Conservation (phyloP, 1,140 invertebrate genomes). For the Lineus longissimus region DNA sequence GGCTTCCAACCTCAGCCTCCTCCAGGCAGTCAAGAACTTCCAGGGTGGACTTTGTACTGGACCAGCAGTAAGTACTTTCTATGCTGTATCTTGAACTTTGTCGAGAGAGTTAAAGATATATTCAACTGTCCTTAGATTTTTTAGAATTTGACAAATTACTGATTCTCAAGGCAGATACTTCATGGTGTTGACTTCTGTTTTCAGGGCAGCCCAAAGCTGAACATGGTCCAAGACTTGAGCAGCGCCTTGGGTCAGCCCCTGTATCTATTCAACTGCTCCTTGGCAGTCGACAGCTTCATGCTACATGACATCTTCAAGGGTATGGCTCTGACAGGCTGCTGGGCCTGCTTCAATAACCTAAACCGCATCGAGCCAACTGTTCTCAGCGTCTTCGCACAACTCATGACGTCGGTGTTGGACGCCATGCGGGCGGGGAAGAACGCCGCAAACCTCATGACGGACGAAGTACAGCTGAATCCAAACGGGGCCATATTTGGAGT, state of each 20-base stretch:
- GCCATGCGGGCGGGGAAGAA: slow-evolving; percentile 35
- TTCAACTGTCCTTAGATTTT: background rate
- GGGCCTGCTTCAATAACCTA: slow-evolving; percentile 48
- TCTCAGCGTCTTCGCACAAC: slow-evolving; percentile 43
- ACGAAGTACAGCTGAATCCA: slow-evolving; percentile 38
- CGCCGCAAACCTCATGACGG: slow-evolving; percentile 36
- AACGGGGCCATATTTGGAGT: slow-evolving; percentile 33
- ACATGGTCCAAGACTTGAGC: slow-evolving; percentile 37
- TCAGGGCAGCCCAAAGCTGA: slow-evolving; percentile 40
- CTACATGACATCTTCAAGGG: slow-evolving; percentile 48
- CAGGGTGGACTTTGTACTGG: slow-evolving; percentile 43
- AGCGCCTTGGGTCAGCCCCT: slow-evolving; percentile 40
- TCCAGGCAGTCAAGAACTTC: slow-evolving; percentile 39
- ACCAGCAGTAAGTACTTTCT: slow-evolving; percentile 42
- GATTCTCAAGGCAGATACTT: too few relatives aligned
- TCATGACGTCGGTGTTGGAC: slow-evolving; percentile 40
- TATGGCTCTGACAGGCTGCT: slow-evolving; percentile 45
- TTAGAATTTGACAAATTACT: too few relatives aligned
- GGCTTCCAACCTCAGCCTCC: slow-evolving; percentile 38
- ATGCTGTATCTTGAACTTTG: too few relatives aligned
- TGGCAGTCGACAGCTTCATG: slow-evolving; percentile 32
- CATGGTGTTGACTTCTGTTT: slow-evolving; percentile 7
- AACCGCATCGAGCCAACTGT: slow-evolving; percentile 32
- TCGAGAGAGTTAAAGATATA: background rate
- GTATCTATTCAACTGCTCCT: slow-evolving; percentile 47